These are phyloP conservation scores for Phalacrocorax pelagicus DNA, from an alignment of 2,113 vertebrate genomes.

Conservation along the genomic window DNA sequence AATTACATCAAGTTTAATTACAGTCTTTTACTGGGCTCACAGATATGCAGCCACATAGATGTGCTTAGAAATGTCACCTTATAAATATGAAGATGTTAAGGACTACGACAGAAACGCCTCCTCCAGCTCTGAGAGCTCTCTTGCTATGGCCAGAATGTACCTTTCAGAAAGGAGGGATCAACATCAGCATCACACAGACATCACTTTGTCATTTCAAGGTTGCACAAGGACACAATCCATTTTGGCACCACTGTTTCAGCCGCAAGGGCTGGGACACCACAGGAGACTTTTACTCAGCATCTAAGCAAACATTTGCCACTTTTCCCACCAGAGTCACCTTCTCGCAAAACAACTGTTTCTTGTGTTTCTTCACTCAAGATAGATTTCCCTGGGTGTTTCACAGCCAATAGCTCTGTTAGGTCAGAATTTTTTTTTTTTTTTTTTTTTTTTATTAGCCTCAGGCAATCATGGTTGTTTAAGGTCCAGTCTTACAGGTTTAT, in stretches of 20 bases:
- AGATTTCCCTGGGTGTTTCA: not conserved
- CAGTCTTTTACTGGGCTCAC: not conserved
- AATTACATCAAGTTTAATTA: conserved; percentile 11
- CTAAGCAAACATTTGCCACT: not conserved
- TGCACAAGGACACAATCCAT: not conserved
- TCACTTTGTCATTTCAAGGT: not conserved
- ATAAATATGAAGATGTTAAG: not conserved
- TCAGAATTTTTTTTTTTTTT: not conserved
- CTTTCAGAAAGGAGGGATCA: not conserved
- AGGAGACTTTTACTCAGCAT: not conserved
- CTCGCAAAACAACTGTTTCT: not conserved
- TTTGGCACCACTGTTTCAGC: not conserved
- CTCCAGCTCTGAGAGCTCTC: not conserved
- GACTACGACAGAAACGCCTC: not conserved
- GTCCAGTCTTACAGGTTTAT: not conserved
- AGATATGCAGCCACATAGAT: not conserved
- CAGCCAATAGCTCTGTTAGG: not conserved
- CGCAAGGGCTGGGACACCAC: not conserved
- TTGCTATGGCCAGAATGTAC: not conserved
- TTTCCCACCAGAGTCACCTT: not conserved
- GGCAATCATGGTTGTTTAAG: not conserved
- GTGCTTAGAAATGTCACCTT: not conserved
- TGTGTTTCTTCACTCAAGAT: not conserved
- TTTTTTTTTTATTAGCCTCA: not conserved
- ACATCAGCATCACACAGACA: not conserved